Conservation (phyloP, 35 echinoderm and acorn worm species). For the Eucidaris tribuloides region DNA sequence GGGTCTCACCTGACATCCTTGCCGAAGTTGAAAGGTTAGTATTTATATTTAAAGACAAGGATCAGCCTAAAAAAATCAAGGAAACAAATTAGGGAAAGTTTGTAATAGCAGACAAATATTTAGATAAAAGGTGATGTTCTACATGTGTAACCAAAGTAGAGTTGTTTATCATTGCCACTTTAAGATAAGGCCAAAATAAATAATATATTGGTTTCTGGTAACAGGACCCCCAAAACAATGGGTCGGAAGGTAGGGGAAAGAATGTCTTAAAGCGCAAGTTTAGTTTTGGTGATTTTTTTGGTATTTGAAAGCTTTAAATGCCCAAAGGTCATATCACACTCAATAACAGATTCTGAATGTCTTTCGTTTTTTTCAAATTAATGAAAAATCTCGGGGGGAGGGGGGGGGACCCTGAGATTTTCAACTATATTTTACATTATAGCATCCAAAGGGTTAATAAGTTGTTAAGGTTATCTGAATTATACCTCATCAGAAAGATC, state of each 20-base stretch:
- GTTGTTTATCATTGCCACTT: no score
- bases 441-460: not conserved
- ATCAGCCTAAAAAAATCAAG: not conserved
- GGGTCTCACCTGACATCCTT: constrained; percentile 10
- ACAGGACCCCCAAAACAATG: no score
- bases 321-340: no score
- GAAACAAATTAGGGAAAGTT: not conserved
- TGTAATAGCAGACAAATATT: not conserved
- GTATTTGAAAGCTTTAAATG: no score
- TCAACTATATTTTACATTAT: not conserved
- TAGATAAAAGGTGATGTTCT: not conserved
- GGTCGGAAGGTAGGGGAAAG: no score
- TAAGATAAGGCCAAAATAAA: no score
- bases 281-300: no score
- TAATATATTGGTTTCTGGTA: no score
- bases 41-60: no score
- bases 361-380: not conserved
- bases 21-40: constrained; percentile 1
- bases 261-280: no score
- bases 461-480: not conserved
- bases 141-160: not conserved
- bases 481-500: not conserved
- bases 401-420: not conserved
- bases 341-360: no score
- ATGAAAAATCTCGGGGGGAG: not conserved